Evolutionary conservation across 2,888 invertebrate species (phyloP).

Genomic region (Fissipunctia ypsillon): DNA sequence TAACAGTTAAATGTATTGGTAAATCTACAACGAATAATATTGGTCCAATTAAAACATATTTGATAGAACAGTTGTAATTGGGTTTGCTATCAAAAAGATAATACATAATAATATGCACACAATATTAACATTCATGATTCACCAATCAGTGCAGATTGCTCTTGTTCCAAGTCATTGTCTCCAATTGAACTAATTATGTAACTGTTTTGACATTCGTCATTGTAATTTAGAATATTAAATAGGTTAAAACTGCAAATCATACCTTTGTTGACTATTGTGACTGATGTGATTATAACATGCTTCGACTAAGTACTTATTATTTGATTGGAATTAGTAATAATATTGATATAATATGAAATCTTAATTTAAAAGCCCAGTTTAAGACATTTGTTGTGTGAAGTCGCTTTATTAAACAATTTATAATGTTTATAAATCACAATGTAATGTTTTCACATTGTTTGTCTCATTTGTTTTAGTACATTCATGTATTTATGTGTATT

Average conservation of each 20-base stretch:
- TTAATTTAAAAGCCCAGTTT: background rate
- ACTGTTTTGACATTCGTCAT: slow-evolving; percentile 73
- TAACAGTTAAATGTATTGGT: background rate
- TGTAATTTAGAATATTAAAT: slow-evolving; percentile 44
- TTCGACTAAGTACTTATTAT: background rate
- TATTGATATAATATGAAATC: background rate
- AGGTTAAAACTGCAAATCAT: slow-evolving; percentile 34
- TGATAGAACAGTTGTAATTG: slow-evolving; percentile 44
- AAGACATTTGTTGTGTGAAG: no score
- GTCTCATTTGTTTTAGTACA: no score
- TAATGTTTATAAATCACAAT: background rate
- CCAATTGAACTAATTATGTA: slow-evolving; percentile 82
- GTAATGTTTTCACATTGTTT: no score
- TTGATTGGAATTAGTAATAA: background rate
- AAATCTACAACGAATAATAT: slow-evolving; percentile 4
- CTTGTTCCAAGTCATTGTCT: slow-evolving; percentile 79
- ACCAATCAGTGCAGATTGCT: slow-evolving; percentile 82
- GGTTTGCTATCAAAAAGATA: slow-evolving; percentile 63
- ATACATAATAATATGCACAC: slow-evolving; percentile 61
- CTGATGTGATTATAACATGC: background rate
- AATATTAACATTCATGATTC: slow-evolving; percentile 78
- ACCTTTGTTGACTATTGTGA: slow-evolving; percentile 11
- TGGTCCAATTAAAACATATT: slow-evolving; percentile 2
- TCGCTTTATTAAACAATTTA: background rate
- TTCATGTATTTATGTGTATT: no score